phyloP scores from a whole-genome alignment of 2,113 vertebrate species.

The Brachirus orientalis region DNA sequence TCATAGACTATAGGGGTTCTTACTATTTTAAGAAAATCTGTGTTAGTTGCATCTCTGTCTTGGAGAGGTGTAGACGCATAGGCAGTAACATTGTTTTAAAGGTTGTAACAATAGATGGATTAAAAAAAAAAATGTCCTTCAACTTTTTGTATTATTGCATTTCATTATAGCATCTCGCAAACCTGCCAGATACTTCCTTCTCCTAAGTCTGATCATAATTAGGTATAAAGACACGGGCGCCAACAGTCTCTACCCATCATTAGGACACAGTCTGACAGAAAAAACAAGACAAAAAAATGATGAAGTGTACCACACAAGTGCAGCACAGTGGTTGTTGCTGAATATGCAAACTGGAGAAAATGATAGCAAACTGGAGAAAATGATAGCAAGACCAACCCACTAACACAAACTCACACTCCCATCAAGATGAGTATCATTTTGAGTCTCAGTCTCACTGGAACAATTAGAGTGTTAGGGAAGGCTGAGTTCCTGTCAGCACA shows the following conservation, averaged over 20 bases:
- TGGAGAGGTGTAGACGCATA: neutral
- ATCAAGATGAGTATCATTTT: constrained; percentile 61
- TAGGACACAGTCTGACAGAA: neutral
- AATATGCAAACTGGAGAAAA: constrained; percentile 28
- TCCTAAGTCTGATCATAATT: neutral
- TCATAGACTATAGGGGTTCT: neutral
- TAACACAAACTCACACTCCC: constrained; percentile 47
- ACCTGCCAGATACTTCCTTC: neutral
- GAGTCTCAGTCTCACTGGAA: constrained; percentile 68
- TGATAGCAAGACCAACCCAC: constrained; percentile 45
- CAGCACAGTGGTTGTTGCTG: neutral
- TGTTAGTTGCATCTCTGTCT: neutral
- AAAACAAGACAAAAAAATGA: neutral
- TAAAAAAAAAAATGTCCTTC: too few species aligned
- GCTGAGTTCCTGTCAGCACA: constrained; percentile 67
- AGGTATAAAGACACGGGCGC: too few species aligned
- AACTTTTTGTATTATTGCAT: neutral
- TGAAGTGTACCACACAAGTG: neutral
- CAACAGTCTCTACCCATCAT: neutral
- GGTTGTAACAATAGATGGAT: neutral
- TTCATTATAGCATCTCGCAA: neutral
- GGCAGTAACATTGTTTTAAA: neutral
- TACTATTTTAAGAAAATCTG: constrained; percentile 14
- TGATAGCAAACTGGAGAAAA: too few species aligned
- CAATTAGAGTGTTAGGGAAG: constrained; percentile 69